Conservation (phyloP, 2,797 vertebrate genomes). For the Trichosurus vulpecula region DNA sequence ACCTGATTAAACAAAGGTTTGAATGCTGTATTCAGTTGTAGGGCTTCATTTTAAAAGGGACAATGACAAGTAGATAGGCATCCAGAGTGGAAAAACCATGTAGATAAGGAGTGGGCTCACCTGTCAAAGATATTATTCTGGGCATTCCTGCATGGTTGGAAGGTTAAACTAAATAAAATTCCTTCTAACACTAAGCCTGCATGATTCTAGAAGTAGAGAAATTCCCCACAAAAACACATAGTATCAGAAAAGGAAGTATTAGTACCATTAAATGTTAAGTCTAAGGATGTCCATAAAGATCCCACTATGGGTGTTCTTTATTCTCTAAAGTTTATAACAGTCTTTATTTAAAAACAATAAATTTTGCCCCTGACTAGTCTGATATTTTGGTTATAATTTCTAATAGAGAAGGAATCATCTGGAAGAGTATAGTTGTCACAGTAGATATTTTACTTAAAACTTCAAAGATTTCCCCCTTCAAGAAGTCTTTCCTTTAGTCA, state of each 20-base stretch:
- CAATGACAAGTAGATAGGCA: not conserved
- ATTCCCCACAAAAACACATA: not conserved
- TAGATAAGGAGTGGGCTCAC: not conserved
- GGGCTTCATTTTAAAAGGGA: not conserved
- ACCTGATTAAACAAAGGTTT: not conserved
- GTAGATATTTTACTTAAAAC: not conserved
- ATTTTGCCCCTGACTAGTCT: not conserved
- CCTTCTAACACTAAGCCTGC: not conserved
- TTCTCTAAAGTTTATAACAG: not conserved
- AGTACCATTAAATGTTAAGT: slow-evolving; percentile 13
- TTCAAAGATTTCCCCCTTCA: not conserved
- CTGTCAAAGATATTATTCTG: not conserved
- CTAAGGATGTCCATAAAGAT: slow-evolving; percentile 18
- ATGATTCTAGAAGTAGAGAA: not conserved
- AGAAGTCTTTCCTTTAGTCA: too few relatives aligned
- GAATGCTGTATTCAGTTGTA: not conserved
- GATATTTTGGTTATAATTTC: not conserved
- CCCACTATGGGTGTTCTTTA: not conserved
- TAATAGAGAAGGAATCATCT: not conserved
- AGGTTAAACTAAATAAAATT: not conserved
- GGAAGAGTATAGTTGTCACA: not conserved
- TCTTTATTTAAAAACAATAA: slow-evolving; percentile 25
- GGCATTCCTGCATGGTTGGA: not conserved
- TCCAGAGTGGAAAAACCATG: not conserved
- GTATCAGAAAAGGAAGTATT: not conserved